Percentiles rank a stretch among this genome's conserved stretches.
These are phyloP conservation scores for Norana najaformis DNA, from an alignment of 2,888 invertebrate species.

Conservation along the genomic window DNA sequence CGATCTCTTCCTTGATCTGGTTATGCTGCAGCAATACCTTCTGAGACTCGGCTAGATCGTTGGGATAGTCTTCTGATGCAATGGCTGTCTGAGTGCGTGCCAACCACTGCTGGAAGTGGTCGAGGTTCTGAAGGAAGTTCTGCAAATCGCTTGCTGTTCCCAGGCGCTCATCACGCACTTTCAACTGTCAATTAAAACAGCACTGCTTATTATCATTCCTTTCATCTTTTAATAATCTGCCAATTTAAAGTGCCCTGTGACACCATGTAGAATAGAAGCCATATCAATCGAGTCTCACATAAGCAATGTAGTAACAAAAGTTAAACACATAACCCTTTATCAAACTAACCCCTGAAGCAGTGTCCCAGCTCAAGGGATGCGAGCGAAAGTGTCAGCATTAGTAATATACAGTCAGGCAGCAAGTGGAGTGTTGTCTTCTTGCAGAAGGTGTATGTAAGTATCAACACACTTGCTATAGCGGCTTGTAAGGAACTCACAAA, in stretches of 20 bases:
- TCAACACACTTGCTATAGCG: no score
- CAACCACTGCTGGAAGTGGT: constrained; percentile 99
- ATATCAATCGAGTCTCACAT: not conserved
- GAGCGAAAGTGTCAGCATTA: no score
- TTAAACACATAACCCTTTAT: no score
- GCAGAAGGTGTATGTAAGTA: no score
- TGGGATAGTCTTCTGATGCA: constrained; percentile 62
- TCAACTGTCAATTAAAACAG: constrained; percentile 70
- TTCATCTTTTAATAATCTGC: not conserved
- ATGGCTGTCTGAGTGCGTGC: constrained; percentile 93
- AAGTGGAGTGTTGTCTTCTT: no score
- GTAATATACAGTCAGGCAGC: no score
- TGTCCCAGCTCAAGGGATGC: no score
- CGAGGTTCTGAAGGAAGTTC: constrained; percentile 81
- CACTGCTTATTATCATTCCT: not conserved
- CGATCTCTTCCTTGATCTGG: constrained; percentile 97
- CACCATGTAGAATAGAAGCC: not conserved
- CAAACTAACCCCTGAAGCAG: no score
- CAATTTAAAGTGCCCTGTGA: not conserved
- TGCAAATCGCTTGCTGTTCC: constrained; percentile 99
- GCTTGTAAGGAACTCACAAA: no score
- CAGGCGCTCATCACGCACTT: constrained; percentile 94
- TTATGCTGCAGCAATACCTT: constrained; percentile 94
- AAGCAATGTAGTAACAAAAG: no score
- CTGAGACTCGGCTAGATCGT: constrained; percentile 78